Percentiles rank a stretch among this genome's conserved stretches.
Conservation (phyloP, 2,888 invertebrate genomes). For the Pinctada fucata region DNA sequence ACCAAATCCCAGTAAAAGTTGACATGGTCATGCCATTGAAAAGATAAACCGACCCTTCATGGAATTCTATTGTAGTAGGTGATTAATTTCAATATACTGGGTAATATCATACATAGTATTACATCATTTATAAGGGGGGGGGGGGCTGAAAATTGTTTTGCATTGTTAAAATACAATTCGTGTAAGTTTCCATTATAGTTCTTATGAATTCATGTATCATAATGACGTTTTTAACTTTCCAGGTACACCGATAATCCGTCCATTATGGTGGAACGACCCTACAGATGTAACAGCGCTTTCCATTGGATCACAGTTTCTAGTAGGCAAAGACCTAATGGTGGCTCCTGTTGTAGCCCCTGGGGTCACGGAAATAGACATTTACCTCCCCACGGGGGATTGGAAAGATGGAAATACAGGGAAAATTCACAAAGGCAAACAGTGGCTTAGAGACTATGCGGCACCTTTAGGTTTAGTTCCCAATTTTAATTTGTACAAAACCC, state of each 20-base stretch:
- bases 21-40: too few relatives aligned
- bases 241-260: slow-evolving; percentile 89
- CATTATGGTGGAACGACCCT: slow-evolving; percentile 92
- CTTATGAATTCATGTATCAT: too few relatives aligned
- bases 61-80: too few relatives aligned
- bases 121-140: too few relatives aligned
- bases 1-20: too few relatives aligned
- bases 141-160: too few relatives aligned
- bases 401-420: slow-evolving; percentile 43
- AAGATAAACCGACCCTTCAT: too few relatives aligned
- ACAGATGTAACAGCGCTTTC: slow-evolving; percentile 85
- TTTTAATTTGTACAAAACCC: slow-evolving; percentile 36
- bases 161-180: too few relatives aligned
- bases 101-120: too few relatives aligned
- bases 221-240: slow-evolving; percentile 1
- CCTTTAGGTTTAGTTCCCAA: slow-evolving; percentile 48
- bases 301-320: slow-evolving; percentile 83
- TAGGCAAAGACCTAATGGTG: slow-evolving; percentile 67
- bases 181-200: too few relatives aligned
- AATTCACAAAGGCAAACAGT: slow-evolving; percentile 45
- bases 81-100: too few relatives aligned
- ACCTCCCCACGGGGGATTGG: slow-evolving; percentile 61
- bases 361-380: slow-evolving; percentile 58
- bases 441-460: slow-evolving; percentile 53
- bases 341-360: slow-evolving; percentile 67